These are phyloP conservation scores for Equus przewalskii DNA, from an alignment of 2,113 vertebrate genomes.

Conservation along the genomic window DNA sequence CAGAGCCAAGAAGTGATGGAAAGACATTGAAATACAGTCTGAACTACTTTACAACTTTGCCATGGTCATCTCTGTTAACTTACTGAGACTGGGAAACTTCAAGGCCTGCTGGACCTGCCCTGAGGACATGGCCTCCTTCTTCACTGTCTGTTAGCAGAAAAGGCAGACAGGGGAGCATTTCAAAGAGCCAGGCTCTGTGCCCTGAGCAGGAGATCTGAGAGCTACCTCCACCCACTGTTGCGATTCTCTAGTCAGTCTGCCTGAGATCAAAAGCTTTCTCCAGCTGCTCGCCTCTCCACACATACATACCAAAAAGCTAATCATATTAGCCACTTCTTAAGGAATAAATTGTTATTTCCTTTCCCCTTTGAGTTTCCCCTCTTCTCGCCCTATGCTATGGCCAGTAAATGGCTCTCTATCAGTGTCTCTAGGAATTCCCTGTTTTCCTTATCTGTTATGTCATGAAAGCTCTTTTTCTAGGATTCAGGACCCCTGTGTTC, in stretches of 20 bases:
- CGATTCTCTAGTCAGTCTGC: constrained; percentile 19
- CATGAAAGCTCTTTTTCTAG: not conserved
- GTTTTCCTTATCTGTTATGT: not conserved
- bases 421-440: constrained; percentile 39
- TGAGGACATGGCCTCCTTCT: constrained; percentile 53
- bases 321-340: constrained; percentile 65
- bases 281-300: constrained; percentile 37
- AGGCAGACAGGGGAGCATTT: constrained; percentile 53
- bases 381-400: not conserved
- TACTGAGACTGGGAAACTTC: constrained; percentile 46
- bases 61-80: constrained; percentile 29
- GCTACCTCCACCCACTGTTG: constrained; percentile 27
- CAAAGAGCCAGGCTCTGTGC: constrained; percentile 64
- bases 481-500: not conserved
- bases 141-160: constrained; percentile 34
- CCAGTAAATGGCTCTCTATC: not conserved
- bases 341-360: constrained; percentile 69
- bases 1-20: not conserved
- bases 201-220: constrained; percentile 46
- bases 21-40: constrained; percentile 2
- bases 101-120: not conserved
- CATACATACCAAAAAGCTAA: constrained; percentile 37
- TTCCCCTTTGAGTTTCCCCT: constrained; percentile 48
- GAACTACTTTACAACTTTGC: not conserved
- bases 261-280: constrained; percentile 70